Evolutionary conservation across 2,888 invertebrate species (phyloP).

Genomic region (Globia sparganii): DNA sequence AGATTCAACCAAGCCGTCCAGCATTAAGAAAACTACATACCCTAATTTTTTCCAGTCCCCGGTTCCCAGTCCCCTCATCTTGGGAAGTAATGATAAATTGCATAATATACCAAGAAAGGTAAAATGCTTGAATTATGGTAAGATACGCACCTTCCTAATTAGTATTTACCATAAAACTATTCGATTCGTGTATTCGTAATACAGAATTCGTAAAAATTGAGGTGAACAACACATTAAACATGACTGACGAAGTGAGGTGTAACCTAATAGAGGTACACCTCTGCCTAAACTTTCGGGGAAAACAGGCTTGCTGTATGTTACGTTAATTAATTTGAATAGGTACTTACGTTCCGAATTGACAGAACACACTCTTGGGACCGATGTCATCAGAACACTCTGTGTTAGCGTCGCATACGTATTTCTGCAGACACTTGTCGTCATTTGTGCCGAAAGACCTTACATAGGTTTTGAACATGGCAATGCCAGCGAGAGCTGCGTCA

Average conservation of each 20-base stretch:
- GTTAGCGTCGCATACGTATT: slow-evolving; percentile 97
- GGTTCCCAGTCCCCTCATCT: background rate
- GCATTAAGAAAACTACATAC: background rate
- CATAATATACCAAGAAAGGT: slow-evolving; percentile 17
- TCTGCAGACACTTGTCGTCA: slow-evolving; percentile 96
- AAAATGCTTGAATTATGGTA: slow-evolving; percentile 1
- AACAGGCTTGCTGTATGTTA: background rate
- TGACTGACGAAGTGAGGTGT: background rate
- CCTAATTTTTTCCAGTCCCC: background rate
- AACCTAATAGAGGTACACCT: background rate
- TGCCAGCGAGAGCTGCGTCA: slow-evolving; percentile 96
- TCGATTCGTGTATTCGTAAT: background rate
- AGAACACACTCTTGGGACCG: slow-evolving; percentile 96
- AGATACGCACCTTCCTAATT: background rate
- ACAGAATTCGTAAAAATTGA: background rate
- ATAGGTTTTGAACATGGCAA: slow-evolving; percentile 97
- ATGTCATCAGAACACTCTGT: slow-evolving; percentile 95
- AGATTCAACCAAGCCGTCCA: background rate
- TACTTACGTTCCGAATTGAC: slow-evolving; percentile 97
- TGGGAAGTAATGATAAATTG: slow-evolving; percentile 8
- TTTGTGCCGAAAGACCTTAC: slow-evolving; percentile 94
- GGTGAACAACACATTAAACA: background rate
- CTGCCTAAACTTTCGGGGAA: background rate
- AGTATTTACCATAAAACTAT: background rate
- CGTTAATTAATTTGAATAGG: background rate